Percentiles rank a stretch among this genome's conserved stretches.
phyloP scores from a whole-genome alignment of 2,797 vertebrate genomes.

The Pogonophryne albipinna region DNA sequence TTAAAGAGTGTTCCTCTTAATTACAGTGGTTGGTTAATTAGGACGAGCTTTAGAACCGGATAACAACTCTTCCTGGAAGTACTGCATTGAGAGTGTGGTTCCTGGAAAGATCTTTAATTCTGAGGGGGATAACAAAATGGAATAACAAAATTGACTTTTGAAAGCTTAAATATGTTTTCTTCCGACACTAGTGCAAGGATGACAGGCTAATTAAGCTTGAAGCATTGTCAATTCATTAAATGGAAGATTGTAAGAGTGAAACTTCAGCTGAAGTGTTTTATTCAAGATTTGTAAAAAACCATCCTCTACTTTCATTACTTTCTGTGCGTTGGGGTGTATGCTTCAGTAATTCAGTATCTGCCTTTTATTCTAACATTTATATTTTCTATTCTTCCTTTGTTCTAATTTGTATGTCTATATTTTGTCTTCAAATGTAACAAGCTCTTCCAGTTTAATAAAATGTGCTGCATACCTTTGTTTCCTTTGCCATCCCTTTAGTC shows the following conservation, averaged over 20 bases:
- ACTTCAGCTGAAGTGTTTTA: constrained; percentile 40
- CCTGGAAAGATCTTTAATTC: constrained; percentile 54
- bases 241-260: constrained; percentile 9
- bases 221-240: constrained; percentile 66
- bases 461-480: too few relatives aligned
- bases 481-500: neutral
- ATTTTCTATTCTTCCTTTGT: too few relatives aligned
- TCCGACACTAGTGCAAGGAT: constrained; percentile 51
- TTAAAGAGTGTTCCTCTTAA: constrained; percentile 32
- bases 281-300: constrained; percentile 32
- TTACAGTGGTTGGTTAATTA: constrained; percentile 57
- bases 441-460: too few relatives aligned
- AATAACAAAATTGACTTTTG: constrained; percentile 54
- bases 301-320: constrained; percentile 30
- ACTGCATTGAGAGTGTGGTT: constrained; percentile 42
- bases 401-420: too few relatives aligned
- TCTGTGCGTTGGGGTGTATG: too few relatives aligned
- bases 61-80: constrained; percentile 41
- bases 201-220: constrained; percentile 62
- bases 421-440: too few relatives aligned
- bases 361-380: too few relatives aligned
- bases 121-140: constrained; percentile 43
- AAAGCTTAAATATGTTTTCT: constrained; percentile 52
- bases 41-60: constrained; percentile 34
- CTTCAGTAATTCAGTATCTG: too few relatives aligned